These are phyloP conservation scores for Pseudopleuronectes americanus DNA, from an alignment of 2,797 vertebrate species.

Conservation along the genomic window DNA sequence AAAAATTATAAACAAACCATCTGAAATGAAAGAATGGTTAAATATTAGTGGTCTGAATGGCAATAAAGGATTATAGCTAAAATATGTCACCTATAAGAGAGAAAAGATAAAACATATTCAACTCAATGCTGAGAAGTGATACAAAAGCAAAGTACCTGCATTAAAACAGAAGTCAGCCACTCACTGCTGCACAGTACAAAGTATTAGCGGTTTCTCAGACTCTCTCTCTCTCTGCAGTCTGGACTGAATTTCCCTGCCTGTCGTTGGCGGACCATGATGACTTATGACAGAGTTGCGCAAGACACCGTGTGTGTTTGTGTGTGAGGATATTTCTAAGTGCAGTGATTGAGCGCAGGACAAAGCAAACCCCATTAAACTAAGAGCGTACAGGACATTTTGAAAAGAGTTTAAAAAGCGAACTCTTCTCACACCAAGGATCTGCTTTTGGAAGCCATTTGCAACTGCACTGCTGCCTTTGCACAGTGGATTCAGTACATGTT, in stretches of 20 bases:
- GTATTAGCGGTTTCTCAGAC: constrained; percentile 34
- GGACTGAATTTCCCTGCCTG: constrained; percentile 60
- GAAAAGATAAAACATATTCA: not conserved
- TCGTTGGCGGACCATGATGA: constrained; percentile 52
- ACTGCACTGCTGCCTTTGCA: constrained; percentile 15
- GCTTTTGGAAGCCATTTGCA: constrained; percentile 37
- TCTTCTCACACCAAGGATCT: constrained; percentile 17
- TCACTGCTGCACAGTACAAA: constrained; percentile 19
- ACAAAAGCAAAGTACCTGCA: constrained; percentile 13
- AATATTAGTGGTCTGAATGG: too few relatives aligned
- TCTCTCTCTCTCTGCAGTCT: constrained; percentile 50
- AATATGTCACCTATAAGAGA: not conserved
- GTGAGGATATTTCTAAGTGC: constrained; percentile 44
- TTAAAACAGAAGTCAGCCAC: constrained; percentile 27
- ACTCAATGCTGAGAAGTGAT: constrained; percentile 11
- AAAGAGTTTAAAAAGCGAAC: constrained; percentile 22
- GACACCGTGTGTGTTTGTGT: constrained; percentile 11
- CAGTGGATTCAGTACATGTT: constrained; percentile 19
- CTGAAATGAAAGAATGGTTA: too few relatives aligned
- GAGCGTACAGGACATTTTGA: constrained; percentile 31
- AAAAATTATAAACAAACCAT: too few relatives aligned
- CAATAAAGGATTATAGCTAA: not conserved
- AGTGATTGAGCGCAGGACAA: constrained; percentile 28
- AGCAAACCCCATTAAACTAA: constrained; percentile 27
- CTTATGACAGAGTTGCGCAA: constrained; percentile 56